Evolutionary conservation across 1,140 invertebrate genomes (phyloP).

Genomic region (Pseudomyrmex sp.): DNA sequence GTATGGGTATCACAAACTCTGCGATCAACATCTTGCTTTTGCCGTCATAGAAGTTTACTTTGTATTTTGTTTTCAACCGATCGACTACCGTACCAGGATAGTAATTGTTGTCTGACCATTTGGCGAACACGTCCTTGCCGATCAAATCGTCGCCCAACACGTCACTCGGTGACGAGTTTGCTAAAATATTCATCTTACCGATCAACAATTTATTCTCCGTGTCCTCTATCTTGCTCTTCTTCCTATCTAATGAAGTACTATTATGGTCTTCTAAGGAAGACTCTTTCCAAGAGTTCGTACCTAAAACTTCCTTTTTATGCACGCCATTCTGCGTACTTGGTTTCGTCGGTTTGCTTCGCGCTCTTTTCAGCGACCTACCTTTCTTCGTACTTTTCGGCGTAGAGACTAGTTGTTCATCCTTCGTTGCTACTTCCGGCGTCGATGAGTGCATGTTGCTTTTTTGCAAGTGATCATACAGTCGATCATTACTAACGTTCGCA

Average conservation of each 20-base stretch:
- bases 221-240: conserved; percentile 58
- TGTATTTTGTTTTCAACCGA: conserved; percentile 86
- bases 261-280: background rate
- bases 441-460: conserved; percentile 72
- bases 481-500: conserved; percentile 62
- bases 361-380: conserved; percentile 51
- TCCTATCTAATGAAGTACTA: conserved; percentile 15
- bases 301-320: no score
- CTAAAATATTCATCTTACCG: background rate
- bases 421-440: conserved; percentile 72
- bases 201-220: background rate
- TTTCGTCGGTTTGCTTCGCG: conserved; percentile 42
- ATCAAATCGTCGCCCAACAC: conserved; percentile 70
- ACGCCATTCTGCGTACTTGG: conserved; percentile 11
- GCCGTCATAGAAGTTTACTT: conserved; percentile 87
- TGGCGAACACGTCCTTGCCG: conserved; percentile 86
- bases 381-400: conserved; percentile 63
- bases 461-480: conserved; percentile 58
- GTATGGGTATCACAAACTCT: conserved; percentile 86
- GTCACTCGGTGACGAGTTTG: conserved; percentile 5
- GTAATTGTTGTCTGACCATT: conserved; percentile 88
- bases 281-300: background rate
- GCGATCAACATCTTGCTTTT: conserved; percentile 86
- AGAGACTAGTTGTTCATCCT: background rate
- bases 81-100: conserved; percentile 86